Base-by-base conservation (phyloP, 2,888 invertebrate species). In the Zeuzera pyrina region DNA sequence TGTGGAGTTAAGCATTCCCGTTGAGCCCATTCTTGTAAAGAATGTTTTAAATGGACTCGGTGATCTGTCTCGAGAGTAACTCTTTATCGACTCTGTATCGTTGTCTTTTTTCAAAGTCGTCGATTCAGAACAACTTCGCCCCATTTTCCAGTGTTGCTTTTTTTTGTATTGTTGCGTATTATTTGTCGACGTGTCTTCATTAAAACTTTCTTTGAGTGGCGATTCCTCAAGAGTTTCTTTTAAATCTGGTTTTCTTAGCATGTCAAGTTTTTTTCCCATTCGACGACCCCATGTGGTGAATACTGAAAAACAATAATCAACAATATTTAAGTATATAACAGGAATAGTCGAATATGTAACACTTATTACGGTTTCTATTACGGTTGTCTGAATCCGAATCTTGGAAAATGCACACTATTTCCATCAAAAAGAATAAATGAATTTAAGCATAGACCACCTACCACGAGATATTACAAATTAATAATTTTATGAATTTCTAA, bases 201-300 rank as follows among this genome's bases (percentile, higher is more conserved):
- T 62, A 34, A 52, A 42, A 31, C 64, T 59, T 33, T 72, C 69
- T 36, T 57, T 52, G 7, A 63, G 38, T 53, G 69, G 41, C 45
- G 59, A 33, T 60, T 66, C 69, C 43, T 66, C 64, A 21, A 81
- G 61, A 16, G 74, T 63, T 58, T 90, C 87, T 66, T 89, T 87
- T 25, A 86, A 70, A 33, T 90, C 89, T 32, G 86, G 72, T 47
- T 89, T 87, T 45, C 91, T 89, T 38, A 92, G 81, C 57, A 90
- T 86, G 54, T 92, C 92, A 53, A 92, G 77, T 66, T 91, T 91
- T 49, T 89, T 89, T 43, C 91, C 91, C 90, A 92, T 91, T 43
- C 89, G 86, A 39, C 90, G 88, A 52, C 92, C 90, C 92, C 92
- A 92, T 46, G 90, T 89, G 40, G 89, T 87, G 47, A 87, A 79